Evolutionary conservation across 1,140 invertebrate species (phyloP), one percentile per base, ranked within the genome.

Genomic region (Diprion similis): DNA sequence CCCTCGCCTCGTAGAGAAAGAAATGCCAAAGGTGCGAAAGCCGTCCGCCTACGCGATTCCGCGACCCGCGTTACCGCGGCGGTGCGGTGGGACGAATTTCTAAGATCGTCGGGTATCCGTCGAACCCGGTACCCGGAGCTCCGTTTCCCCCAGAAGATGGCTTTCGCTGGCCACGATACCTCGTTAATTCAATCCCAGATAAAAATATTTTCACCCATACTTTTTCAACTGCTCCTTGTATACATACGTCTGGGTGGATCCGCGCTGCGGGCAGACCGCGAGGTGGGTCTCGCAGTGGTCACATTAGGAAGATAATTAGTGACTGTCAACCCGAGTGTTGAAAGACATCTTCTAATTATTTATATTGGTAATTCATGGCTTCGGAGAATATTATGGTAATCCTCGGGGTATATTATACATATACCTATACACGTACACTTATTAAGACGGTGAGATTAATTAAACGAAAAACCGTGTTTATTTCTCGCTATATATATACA

Each of bases 301-400:
- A 11, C n/a, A 59, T 59, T 59, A 11, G n/a, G n/a, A 59, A 59
- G n/a, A 59, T 59, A 59, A 59, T 59, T 59, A 59, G 51, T 8
- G 3, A 59, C 51, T 59, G 51, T 59, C 51, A 59, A 17, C n/a
- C 24, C 51, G 51, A 17, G 51, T 59, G 51, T 59, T 59, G 51
- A 59, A 59, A 59, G 51, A 59, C 51, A 59, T 9, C 51, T 59
- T 59, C 51, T 59, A 59, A 59, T 59, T 59, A 59, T 59, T 59
- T 59, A 59, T 37, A 37, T 59, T 15, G 51, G 11, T 59, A 59
- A 59, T 59, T 59, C 51, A 59, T 59, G 51, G 51, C 51, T 59
- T 17, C 51, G 51, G 11, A 59, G 51, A 8, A 59, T 59, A 37
- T 37, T 37, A 59, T 59, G 51, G 51, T 59, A 17, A 59, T 59